Base-by-base conservation (phyloP, 2,888 invertebrate species). In the Spilarctia lutea region DNA sequence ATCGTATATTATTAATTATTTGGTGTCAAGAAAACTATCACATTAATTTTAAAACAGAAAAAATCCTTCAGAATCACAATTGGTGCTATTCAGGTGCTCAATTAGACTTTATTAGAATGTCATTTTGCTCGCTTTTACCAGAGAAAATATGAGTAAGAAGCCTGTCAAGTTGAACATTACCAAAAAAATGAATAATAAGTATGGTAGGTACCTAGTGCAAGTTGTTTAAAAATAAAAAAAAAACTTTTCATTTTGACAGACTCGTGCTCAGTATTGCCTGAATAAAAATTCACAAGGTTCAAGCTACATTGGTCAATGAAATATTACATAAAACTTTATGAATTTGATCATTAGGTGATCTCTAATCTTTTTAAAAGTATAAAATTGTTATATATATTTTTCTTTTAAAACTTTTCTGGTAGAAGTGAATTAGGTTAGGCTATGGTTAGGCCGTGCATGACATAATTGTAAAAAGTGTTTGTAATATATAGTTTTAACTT, bases 401-500 rank as follows among this genome's bases (percentile, higher is more conserved):
- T 35, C 24, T 30, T 63, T 39, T 16, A 39, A 52, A 18, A 52
- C 18, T 16, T 72, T 20, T 48, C 70, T 74, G 75, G 65, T 74
- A 84, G 79, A 77, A 79, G 75, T 76, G 67, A 73, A 75, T 73
- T 80, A 78, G 65, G 70, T 68, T 39, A 42, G 69, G 69, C 27
- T 81, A 69, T 75, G 66, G 65, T 75, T 27, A 56, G 84, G 93
- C 92, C 42, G 92, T 94, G 93, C 93, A 94, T 93, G 93, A 94
- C 93, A 93, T 90, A 83, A 24, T 87, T 95, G 94, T 95, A 93
- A 94, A 94, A 93, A 83, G 77, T 63, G 87, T 89, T 91, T 95
- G 95, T 96, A 95, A 87, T 89, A 95, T 96, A 96, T 95, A 94
- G 94, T 84, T 88, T 87, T 91, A 84, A 92, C 72, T 79, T 89